Base-by-base conservation (phyloP, 92 coral and sea anemone genomes). In the Umimayanthus kanabou region DNA sequence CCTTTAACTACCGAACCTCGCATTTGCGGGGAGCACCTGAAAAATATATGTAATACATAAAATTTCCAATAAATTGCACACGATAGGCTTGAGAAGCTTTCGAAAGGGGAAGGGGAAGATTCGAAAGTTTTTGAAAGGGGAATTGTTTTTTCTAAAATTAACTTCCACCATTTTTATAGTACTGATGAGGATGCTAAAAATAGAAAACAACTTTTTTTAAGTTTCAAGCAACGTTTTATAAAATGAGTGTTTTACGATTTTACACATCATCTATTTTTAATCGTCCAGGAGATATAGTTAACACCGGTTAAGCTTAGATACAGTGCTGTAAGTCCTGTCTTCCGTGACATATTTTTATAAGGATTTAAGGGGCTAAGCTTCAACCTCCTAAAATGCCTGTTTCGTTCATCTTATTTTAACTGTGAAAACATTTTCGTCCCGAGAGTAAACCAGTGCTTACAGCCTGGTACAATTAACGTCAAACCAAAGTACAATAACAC, bases 401-500 rank as follows among this genome's bases (percentile, higher is more conserved):
- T 16, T 75, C 11, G 18, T 20, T 74, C 6, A 39, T 18, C 18
- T 4, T 0, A 11, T 13, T 72, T 3, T 72, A 3, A 33, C 10
- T 15, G 15, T 23, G n/a, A 73, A 39, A 6, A 75, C 22, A 39
- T 37, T 1, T 0, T 30, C 39, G 42, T 22, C 47, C 50, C 2
- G 42, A 23, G 2, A 43, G 28, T 39, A 37, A 16, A 43, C 39
- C 42, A 14, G 22, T 15, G 79, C 5, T 75, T 15, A 7, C 23
- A 75, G 39, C 40, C 49, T 37, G 47, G 23, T 20, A 30, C 14
- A 73, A 8, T 65, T 81, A 70, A 80, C 85, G 85, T 82, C 73
- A 69, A 82, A 39, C 26, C 30, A 42, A 47, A 69, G 39, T 75
- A 82, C 43, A 69, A 71, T 2, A 47, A 47, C 57, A 29, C 30